Conservation (phyloP, 2,797 vertebrate genomes). For the Coregonus suidteri region DNA sequence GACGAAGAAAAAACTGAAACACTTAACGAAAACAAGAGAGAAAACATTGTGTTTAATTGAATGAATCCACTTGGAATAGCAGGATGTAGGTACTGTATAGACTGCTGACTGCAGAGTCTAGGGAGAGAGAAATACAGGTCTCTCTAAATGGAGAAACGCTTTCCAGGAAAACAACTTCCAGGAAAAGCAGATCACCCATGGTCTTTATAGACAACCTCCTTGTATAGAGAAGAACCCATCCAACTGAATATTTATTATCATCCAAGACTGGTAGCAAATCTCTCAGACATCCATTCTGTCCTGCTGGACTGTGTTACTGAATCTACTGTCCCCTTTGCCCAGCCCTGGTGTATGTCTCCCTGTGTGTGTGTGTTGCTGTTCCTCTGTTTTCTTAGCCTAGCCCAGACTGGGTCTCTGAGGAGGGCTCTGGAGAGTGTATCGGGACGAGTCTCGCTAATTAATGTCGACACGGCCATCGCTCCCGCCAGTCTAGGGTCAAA, state of each 20-base stretch:
- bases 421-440: constrained; percentile 27
- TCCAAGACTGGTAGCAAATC: no score
- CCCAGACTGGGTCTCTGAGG: not conserved
- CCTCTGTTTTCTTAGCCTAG: not conserved
- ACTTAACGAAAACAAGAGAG: constrained; percentile 29
- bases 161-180: not conserved
- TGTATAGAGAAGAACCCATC: not conserved
- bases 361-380: not conserved
- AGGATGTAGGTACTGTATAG: constrained; percentile 8
- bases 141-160: not conserved
- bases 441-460: constrained; percentile 60
- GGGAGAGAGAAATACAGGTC: not conserved
- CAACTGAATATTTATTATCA: no score
- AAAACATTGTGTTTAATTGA: constrained; percentile 53
- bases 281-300: not conserved
- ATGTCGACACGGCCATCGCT: constrained; percentile 59
- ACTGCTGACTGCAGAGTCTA: constrained; percentile 11
- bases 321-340: not conserved
- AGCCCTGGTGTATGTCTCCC: not conserved
- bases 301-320: not conserved
- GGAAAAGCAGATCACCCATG: not conserved
- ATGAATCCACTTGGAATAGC: constrained; percentile 58
- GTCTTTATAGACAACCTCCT: not conserved
- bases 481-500: constrained; percentile 66
- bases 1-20: constrained; percentile 38